These are phyloP conservation scores for Zosterops pallidus DNA, from an alignment of 2,113 vertebrate genomes.

Conservation along the genomic window DNA sequence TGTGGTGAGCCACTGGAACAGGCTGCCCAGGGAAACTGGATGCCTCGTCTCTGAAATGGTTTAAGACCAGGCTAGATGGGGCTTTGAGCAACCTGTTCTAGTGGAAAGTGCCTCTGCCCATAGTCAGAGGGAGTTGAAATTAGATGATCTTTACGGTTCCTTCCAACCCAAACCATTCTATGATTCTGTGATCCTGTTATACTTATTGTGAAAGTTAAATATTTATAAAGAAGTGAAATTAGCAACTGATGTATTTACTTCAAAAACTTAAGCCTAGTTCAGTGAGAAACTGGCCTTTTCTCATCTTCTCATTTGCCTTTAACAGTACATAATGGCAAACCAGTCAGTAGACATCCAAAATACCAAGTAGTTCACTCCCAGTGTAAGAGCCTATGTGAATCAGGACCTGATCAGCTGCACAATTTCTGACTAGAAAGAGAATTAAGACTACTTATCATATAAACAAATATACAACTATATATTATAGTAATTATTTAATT, in stretches of 20 bases:
- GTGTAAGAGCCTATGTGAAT: neutral
- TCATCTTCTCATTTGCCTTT: neutral
- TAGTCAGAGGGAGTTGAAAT: neutral
- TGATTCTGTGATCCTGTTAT: neutral
- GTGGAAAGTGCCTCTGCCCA: neutral
- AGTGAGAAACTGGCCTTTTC: neutral
- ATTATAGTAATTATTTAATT: neutral
- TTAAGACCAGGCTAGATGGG: neutral
- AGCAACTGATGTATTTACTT: slow-evolving; percentile 10
- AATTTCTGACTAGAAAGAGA: neutral
- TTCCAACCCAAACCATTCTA: neutral
- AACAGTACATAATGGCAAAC: neutral
- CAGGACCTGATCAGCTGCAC: neutral
- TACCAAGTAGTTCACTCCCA: neutral
- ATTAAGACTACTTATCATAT: neutral
- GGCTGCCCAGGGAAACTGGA: neutral
- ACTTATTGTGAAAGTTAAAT: slow-evolving; percentile 39
- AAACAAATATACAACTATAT: neutral
- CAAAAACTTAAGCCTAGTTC: neutral
- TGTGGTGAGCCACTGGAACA: neutral
- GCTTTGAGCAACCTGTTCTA: neutral
- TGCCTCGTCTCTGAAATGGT: neutral
- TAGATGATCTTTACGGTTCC: neutral
- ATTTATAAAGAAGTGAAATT: slow-evolving; percentile 50
- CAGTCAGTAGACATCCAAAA: neutral